Conservation (phyloP, 2,888 invertebrate genomes). For the Phyllotreta striolata region DNA sequence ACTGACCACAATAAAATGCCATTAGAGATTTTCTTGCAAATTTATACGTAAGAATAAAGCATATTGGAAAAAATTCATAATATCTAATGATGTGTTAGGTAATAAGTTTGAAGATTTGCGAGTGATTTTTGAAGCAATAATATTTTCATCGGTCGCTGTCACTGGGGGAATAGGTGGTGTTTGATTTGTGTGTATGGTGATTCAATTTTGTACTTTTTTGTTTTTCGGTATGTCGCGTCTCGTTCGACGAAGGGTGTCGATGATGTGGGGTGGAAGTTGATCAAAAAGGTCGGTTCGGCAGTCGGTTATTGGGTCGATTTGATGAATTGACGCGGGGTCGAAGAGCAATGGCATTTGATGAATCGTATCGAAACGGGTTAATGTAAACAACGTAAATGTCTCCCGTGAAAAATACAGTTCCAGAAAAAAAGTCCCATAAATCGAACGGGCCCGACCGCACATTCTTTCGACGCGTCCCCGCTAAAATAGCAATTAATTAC, state of each 20-base stretch:
- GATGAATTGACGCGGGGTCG: constrained; percentile 16
- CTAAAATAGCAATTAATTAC: constrained; percentile 46
- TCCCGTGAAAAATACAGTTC: too few species aligned
- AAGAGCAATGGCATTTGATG: background rate
- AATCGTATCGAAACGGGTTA: too few species aligned
- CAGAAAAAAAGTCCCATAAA: constrained; percentile 26
- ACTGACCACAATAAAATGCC: background rate
- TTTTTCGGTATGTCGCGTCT: constrained; percentile 13
- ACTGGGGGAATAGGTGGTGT: constrained; percentile 2
- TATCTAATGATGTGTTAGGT: too few species aligned
- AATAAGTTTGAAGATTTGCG: too few species aligned
- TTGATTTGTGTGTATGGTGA: constrained; percentile 33
- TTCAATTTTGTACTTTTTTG: constrained; percentile 27
- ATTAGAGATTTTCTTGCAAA: background rate
- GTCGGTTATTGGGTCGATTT: constrained; percentile 27
- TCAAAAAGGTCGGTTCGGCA: constrained; percentile 27
- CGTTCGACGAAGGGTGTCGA: constrained; percentile 6
- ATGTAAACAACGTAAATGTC: too few species aligned
- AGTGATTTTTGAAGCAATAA: constrained; percentile 2
- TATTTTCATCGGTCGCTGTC: background rate
- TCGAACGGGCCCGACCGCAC: constrained; percentile 32
- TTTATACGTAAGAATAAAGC: too few species aligned
- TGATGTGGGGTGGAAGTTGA: constrained; percentile 16
- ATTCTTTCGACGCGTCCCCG: constrained; percentile 40
- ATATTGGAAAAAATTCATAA: too few species aligned